Evolutionary conservation across 2,797 vertebrate species (phyloP).

Genomic region (Adrianichthys oophorus): DNA sequence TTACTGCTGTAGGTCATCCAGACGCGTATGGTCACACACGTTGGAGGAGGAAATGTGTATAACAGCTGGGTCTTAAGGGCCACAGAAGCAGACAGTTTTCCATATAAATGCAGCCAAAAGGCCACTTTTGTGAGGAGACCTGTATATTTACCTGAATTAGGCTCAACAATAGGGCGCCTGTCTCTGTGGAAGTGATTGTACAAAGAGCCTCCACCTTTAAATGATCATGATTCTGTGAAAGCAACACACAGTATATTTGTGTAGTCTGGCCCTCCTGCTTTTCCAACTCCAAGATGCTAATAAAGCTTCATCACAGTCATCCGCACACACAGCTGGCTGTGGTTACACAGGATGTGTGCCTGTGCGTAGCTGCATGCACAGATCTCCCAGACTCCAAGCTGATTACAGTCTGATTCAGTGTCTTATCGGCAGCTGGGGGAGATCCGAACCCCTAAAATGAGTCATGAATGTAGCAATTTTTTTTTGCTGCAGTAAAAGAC

Average conservation of each 20-base stretch:
- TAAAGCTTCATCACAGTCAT: constrained; percentile 43
- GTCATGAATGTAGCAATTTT: constrained; percentile 50
- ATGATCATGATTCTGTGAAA: constrained; percentile 37
- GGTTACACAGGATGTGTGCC: constrained; percentile 39
- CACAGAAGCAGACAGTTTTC: constrained; percentile 29
- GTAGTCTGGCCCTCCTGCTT: constrained; percentile 36
- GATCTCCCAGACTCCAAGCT: constrained; percentile 41
- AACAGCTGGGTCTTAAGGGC: constrained; percentile 63
- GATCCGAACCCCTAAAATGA: constrained; percentile 54
- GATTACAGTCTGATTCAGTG: constrained; percentile 41
- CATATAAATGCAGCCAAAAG: constrained; percentile 42
- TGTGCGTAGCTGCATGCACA: constrained; percentile 21
- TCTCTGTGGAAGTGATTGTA: constrained; percentile 18
- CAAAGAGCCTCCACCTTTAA: constrained; percentile 15
- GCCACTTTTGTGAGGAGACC: constrained; percentile 15
- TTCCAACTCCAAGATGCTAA: constrained; percentile 39
- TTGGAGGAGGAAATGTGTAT: constrained; percentile 68
- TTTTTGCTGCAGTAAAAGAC: constrained; percentile 14
- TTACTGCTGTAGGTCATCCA: constrained; percentile 68
- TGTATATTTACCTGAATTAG: constrained; percentile 23
- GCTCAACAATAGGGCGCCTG: constrained; percentile 4
- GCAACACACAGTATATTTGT: constrained; percentile 15
- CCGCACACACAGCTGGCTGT: constrained; percentile 57
- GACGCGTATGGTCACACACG: constrained; percentile 58
- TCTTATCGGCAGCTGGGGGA: constrained; percentile 57